Conservation (phyloP, 2,797 vertebrate species). For the Silurus aristotelis region DNA sequence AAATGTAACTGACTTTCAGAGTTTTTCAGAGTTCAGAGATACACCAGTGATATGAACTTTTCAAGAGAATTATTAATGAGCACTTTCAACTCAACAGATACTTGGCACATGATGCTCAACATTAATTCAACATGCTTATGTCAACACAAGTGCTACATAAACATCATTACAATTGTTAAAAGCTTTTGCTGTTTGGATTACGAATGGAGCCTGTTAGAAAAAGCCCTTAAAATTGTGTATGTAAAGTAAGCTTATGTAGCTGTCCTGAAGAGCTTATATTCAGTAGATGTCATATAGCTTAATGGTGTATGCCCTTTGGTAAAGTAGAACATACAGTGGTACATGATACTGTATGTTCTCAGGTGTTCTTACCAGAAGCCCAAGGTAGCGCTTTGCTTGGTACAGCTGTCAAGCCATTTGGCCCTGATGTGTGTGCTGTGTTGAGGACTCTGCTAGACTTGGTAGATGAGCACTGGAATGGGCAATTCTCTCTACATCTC, state of each 20-base stretch:
- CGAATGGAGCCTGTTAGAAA: background rate
- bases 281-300: background rate
- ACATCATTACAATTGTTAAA: background rate
- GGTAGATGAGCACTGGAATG: slow-evolving; percentile 73
- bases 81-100: background rate
- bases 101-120: background rate
- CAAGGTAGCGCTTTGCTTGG: slow-evolving; percentile 35
- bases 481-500: slow-evolving; percentile 70
- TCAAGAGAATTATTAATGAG: background rate
- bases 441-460: slow-evolving; percentile 70
- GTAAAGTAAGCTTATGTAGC: background rate
- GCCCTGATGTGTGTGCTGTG: slow-evolving; percentile 61
- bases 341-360: background rate
- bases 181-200: background rate
- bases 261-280: background rate
- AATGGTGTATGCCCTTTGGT: background rate
- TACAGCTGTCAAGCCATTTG: slow-evolving; percentile 44
- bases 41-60: background rate
- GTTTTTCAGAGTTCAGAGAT: background rate
- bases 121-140: background rate
- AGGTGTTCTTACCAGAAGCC: slow-evolving; percentile 41
- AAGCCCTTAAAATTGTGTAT: background rate
- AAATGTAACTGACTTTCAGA: background rate
- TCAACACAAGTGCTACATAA: background rate
- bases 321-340: background rate